Base-by-base conservation (phyloP, 2,113 vertebrate species). In the Pitta sordida region DNA sequence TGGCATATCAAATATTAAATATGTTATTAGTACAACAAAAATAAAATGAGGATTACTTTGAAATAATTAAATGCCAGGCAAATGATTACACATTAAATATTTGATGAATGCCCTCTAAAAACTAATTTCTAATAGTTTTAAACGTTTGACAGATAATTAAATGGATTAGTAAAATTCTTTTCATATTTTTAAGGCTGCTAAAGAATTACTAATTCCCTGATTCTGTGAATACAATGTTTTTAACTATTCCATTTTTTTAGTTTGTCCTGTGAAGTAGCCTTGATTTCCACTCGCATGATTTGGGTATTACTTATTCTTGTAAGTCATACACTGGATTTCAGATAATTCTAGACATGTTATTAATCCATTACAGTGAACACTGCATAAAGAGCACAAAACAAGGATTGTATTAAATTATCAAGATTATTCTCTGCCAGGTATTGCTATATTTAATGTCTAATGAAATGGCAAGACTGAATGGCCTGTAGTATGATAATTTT, bases 41-140 rank as follows among this genome's bases (percentile, higher is more conserved):
- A 89, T 76, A 95, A 94, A 95, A 94, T 84, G 29, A 85, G 70
- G 74, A 91, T 85, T 94, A 58, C 30, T 79, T 36, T 65, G 81
- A 93, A 94, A 87, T 93, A 95, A 96, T 96, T 94, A 94, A 78
- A 92, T 79, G 86, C 87, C 86, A 91, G 76, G 65, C 41, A 93
- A 95, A 76, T 65, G 65, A 88, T 79, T 95, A 68, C 55, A 73
- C 36, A 75, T 81, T 83, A 94, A 96, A 96, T 94, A 96, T 93
- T 96, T 94, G 86, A 90, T 75, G 36, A 92, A 82, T 93, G 32
- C 15, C 76, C 58, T 76, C 83, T 90, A 93, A 92, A 94, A 95
- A 91, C 65, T 93, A 56, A 85, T 91, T 95, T 85, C 83, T 82
- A 89, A 87, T 94, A 11, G 64, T 85, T n/a, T 92, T 76, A 53